Conservation (phyloP, 2,113 vertebrate species). For the Otis tarda region DNA sequence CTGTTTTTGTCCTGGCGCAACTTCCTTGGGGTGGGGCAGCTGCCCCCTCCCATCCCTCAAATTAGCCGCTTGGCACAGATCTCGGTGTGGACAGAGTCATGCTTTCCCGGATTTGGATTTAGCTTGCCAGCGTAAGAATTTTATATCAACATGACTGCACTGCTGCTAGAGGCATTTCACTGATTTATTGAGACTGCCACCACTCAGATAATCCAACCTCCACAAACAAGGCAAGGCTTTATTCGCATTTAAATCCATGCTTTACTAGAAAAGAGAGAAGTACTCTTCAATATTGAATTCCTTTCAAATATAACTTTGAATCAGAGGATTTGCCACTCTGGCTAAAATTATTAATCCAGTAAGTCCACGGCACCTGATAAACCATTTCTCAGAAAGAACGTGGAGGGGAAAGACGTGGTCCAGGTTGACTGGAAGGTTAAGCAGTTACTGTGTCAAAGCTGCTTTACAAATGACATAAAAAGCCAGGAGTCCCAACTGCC, state of each 20-base stretch:
- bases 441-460: not conserved
- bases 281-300: not conserved
- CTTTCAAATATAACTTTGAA: not conserved
- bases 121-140: slow-evolving; percentile 22
- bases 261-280: not conserved
- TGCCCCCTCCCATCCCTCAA: slow-evolving; percentile 39
- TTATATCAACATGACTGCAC: slow-evolving; percentile 22
- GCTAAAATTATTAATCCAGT: not conserved
- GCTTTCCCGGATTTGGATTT: slow-evolving; percentile 31
- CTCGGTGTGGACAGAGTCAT: slow-evolving; percentile 40
- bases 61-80: slow-evolving; percentile 23
- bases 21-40: not conserved
- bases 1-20: slow-evolving; percentile 34
- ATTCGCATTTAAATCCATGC: not conserved
- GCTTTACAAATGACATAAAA: not conserved
- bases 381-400: not conserved
- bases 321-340: not conserved
- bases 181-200: not conserved
- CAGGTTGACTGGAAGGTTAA: not conserved
- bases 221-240: not conserved
- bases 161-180: not conserved
- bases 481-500: not conserved
- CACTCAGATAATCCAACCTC: not conserved
- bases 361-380: not conserved
- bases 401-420: not conserved